Evolutionary conservation across 1,140 invertebrate species (phyloP).

Genomic region (Prorops nasuta): DNA sequence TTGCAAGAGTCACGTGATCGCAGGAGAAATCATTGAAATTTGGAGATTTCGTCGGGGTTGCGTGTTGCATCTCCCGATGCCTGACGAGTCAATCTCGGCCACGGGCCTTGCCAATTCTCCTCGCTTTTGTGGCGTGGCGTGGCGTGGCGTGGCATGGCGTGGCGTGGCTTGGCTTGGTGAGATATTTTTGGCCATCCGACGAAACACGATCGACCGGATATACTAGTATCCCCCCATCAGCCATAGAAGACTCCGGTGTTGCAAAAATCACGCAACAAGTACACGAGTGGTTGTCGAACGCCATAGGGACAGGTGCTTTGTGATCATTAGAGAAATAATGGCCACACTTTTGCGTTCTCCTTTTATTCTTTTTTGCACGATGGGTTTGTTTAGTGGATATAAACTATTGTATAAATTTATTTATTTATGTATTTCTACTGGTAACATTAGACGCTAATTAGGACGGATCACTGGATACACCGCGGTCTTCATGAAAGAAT

Average conservation of each 20-base stretch:
- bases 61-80: not conserved
- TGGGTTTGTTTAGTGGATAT: too few relatives aligned
- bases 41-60: not conserved
- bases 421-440: constrained; percentile 40
- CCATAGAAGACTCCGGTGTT: too few relatives aligned
- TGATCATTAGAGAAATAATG: constrained; percentile 23
- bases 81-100: constrained; percentile 35
- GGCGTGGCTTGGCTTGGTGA: too few relatives aligned
- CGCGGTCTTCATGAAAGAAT: constrained; percentile 39
- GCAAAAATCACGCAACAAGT: too few relatives aligned
- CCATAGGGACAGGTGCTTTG: constrained; percentile 26
- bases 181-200: too few relatives aligned
- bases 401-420: too few relatives aligned
- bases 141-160: too few relatives aligned
- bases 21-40: constrained; percentile 1
- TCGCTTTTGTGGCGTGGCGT: too few relatives aligned
- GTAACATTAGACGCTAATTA: constrained; percentile 33
- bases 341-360: constrained; percentile 9
- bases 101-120: too few relatives aligned
- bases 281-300: too few relatives aligned
- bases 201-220: too few relatives aligned
- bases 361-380: constrained; percentile 3
- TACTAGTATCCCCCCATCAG: too few relatives aligned
- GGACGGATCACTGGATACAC: constrained; percentile 28
- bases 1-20: constrained; percentile 1